Evolutionary conservation across 2,113 vertebrate species (phyloP).

Genomic region (Crotophaga sulcirostris): DNA sequence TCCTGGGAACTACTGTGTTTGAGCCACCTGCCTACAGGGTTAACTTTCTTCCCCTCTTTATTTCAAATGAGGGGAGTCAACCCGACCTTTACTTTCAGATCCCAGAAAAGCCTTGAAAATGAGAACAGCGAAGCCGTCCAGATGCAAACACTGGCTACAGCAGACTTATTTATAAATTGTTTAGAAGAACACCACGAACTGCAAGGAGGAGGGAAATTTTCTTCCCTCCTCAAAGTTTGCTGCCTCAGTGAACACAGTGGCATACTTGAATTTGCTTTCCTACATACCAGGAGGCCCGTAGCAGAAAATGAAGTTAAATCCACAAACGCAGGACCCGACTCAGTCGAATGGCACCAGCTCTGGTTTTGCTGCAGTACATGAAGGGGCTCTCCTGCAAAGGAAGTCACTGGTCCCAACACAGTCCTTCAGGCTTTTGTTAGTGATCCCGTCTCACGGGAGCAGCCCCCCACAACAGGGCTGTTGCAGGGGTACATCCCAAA

Average conservation of each 20-base stretch:
- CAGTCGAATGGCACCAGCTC: background rate
- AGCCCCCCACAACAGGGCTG: background rate
- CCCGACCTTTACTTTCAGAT: constrained; percentile 52
- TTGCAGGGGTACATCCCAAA: background rate
- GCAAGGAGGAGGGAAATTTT: constrained; percentile 5
- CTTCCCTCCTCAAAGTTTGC: background rate
- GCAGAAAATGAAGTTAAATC: constrained; percentile 53
- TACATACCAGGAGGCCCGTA: constrained; percentile 31
- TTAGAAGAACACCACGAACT: constrained; percentile 54
- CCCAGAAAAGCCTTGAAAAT: constrained; percentile 52
- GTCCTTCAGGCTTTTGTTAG: background rate
- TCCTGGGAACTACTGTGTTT: background rate
- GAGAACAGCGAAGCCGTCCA: constrained; percentile 28
- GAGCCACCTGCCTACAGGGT: constrained; percentile 22
- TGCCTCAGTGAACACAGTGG: constrained; percentile 48
- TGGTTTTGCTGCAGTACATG: background rate
- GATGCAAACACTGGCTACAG: constrained; percentile 45
- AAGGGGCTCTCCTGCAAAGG: background rate
- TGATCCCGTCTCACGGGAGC: background rate
- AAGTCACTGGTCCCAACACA: background rate
- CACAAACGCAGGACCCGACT: background rate
- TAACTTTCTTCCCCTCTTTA: constrained; percentile 12
- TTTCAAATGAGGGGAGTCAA: constrained; percentile 49
- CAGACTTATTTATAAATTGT: constrained; percentile 64
- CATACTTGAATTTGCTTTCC: constrained; percentile 60